Conservation (phyloP, 2,888 invertebrate genomes). For the Ditula angustiorana region DNA sequence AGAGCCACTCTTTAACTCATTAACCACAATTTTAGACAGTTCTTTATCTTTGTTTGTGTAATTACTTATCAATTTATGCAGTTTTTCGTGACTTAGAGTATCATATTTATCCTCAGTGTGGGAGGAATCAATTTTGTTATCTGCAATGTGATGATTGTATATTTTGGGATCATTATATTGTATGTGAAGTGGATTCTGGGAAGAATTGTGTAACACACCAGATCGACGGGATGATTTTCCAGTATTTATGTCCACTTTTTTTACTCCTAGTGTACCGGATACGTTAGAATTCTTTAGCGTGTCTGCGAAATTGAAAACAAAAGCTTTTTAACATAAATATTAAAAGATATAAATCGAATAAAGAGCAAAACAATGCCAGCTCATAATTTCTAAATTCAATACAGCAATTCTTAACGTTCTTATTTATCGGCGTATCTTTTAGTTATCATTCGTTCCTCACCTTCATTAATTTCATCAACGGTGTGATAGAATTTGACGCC, state of each 20-base stretch:
- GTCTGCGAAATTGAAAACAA: constrained; percentile 56
- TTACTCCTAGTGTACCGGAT: constrained; percentile 65
- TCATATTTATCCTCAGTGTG: constrained; percentile 55
- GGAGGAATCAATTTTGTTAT: constrained; percentile 71
- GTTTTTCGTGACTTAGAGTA: constrained; percentile 50
- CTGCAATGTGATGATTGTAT: constrained; percentile 60
- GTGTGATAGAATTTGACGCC: constrained; percentile 60
- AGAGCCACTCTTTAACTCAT: constrained; percentile 66
- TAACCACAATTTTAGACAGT: constrained; percentile 72
- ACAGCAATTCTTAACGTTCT: no score
- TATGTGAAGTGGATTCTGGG: constrained; percentile 62
- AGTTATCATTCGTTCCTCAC: constrained; percentile 47
- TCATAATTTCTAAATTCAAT: no score
- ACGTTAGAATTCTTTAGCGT: constrained; percentile 61
- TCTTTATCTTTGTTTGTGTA: constrained; percentile 64
- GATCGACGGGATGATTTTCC: constrained; percentile 56
- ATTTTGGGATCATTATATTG: constrained; percentile 61
- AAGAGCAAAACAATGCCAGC: no score
- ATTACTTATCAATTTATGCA: constrained; percentile 59
- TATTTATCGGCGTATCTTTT: neutral
- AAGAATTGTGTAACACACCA: constrained; percentile 49
- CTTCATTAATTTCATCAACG: constrained; percentile 72
- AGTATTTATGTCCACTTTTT: constrained; percentile 53
- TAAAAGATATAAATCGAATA: neutral
- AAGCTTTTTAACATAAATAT: neutral